Percentiles rank a stretch among this genome's conserved stretches.
These are phyloP conservation scores for Nyctalus aviator DNA, from an alignment of 2,797 vertebrate genomes.

Conservation along the genomic window DNA sequence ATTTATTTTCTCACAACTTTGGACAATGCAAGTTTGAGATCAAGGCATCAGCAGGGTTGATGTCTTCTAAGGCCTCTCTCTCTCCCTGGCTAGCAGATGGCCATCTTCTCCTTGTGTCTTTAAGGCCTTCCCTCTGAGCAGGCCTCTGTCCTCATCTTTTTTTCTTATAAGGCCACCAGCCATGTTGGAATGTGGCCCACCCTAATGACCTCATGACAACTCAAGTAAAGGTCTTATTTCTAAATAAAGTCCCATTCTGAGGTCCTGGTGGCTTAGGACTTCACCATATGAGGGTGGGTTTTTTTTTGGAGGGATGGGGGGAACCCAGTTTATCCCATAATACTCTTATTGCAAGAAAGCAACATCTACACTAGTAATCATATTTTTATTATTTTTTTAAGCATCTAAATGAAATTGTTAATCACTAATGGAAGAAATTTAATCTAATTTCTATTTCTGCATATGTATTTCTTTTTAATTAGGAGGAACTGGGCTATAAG, in stretches of 20 bases:
- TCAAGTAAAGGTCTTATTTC: not conserved
- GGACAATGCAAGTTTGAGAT: not conserved
- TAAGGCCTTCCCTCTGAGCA: not conserved
- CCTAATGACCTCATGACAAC: not conserved
- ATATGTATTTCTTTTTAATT: not conserved
- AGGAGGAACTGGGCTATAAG: not conserved
- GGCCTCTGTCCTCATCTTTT: not conserved
- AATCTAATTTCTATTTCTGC: not conserved
- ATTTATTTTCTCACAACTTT: not conserved
- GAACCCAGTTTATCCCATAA: not conserved
- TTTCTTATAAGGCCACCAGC: not conserved
- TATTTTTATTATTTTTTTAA: constrained; percentile 31
- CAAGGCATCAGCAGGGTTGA: not conserved
- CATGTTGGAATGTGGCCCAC: not conserved
- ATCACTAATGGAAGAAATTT: not conserved
- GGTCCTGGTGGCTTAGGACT: not conserved
- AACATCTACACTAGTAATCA: not conserved
- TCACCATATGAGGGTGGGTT: not conserved
- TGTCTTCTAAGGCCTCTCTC: not conserved
- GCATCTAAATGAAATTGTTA: constrained; percentile 1
- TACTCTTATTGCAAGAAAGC: constrained; percentile 4
- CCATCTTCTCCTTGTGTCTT: not conserved
- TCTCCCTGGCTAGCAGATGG: not conserved
- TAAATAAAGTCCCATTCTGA: not conserved
- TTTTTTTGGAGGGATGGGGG: no score